Evolutionary conservation across 2,113 vertebrate genomes (phyloP), one percentile per base, ranked within the genome.

Genomic region (Cyphomyrus plagiostoma): DNA sequence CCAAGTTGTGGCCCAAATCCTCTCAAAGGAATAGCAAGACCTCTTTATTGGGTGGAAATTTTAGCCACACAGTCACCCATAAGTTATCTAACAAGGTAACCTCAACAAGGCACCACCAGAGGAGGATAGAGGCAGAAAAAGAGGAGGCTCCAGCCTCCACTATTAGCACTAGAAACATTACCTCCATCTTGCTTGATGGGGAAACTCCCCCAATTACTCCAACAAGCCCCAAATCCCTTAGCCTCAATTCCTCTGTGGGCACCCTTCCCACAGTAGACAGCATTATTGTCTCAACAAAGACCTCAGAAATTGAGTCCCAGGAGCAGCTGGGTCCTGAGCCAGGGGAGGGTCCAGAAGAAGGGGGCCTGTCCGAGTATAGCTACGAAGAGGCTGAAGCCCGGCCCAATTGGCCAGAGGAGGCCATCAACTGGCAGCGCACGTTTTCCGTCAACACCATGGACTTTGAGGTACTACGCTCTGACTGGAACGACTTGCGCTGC

Each of bases 401-500:
- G 58, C 97, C 91, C 4, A 93, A 93, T 88, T 99, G 98, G 98
- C 97, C 95, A 0, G 98, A 99, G 94, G 98, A 98, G 35, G 96
- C 97, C 93, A 98, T 99, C 89, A 96, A 99, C 94, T 99, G 98
- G 98, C 98, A 98, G 94, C 96, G 98, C 90, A 99, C 98, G 0
- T 99, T 99, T 96, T 98, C 98, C 0, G 98, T 99, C 88, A 97
- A 98, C 89, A 95, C 97, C 0, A 94, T 99, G 95, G 98, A 99
- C 93, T 99, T 99, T 1, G 98, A 99, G 94, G 95, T 98, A 87
- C 95, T 99, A 94, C 97, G 98, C 90, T 99, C 98, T 0, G 98
- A 99, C 95, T 99, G 98, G 98, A 99, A 99, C 0, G 98, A 99
- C 94, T 96, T 99, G 87, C 97, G 98, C 92, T 99, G 98, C 94